Conservation (phyloP, 2,888 invertebrate genomes). For the Hyposoter dolosus region DNA sequence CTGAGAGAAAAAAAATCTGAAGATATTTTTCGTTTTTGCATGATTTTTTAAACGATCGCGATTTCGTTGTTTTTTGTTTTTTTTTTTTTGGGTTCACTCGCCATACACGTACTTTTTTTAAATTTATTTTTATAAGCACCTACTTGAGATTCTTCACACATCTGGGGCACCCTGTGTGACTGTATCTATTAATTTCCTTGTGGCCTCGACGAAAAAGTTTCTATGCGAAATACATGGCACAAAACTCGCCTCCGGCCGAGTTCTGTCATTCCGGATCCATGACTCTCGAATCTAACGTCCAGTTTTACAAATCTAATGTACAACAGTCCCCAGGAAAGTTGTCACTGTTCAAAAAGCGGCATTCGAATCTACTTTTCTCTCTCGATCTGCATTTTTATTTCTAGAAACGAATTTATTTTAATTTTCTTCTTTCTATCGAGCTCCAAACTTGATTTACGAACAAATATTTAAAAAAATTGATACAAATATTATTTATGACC, state of each 20-base stretch:
- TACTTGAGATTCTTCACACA: background rate
- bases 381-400: background rate
- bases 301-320: slow-evolving; percentile 49
- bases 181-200: slow-evolving; percentile 4
- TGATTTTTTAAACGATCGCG: background rate
- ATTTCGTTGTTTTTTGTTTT: background rate
- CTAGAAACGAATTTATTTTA: background rate
- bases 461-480: background rate
- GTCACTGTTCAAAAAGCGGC: background rate
- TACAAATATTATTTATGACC: background rate
- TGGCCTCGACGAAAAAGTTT: slow-evolving; percentile 56
- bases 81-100: background rate
- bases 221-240: slow-evolving; percentile 57
- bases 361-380: background rate
- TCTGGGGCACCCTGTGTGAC: background rate
- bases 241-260: slow-evolving; percentile 45
- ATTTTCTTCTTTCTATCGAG: background rate
- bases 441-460: background rate
- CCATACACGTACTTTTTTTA: background rate
- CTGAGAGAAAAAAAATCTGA: background rate
- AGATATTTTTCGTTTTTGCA: slow-evolving; percentile 3
- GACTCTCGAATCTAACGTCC: slow-evolving; percentile 17
- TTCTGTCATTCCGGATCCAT: slow-evolving; percentile 26
- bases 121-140: background rate
- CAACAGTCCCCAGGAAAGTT: background rate